Conservation (phyloP, 2,113 vertebrate species). For the Ornithorhynchus anatinus region DNA sequence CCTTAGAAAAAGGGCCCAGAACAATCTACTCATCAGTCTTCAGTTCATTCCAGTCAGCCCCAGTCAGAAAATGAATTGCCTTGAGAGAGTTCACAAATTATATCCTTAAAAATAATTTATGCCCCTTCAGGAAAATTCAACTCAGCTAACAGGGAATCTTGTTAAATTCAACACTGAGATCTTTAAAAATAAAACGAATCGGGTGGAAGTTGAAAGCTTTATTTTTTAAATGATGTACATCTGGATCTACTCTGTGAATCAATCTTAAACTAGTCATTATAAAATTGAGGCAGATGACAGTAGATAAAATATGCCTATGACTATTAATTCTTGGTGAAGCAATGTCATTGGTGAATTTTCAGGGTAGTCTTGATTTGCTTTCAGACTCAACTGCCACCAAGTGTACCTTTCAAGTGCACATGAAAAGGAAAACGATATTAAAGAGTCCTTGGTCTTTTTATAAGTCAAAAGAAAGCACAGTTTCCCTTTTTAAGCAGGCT, state of each 20-base stretch:
- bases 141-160: neutral
- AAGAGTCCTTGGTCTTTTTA: neutral
- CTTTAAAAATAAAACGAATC: neutral
- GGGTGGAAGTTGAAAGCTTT: neutral
- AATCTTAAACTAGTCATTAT: too few relatives aligned
- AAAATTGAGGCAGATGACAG: neutral
- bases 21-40: neutral
- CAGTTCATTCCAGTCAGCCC: neutral
- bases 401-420: neutral
- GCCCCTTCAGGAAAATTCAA: neutral
- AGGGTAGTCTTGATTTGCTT: neutral
- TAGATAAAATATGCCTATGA: neutral
- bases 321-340: neutral
- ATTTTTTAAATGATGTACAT: neutral
- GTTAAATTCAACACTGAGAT: neutral
- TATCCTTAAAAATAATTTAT: neutral
- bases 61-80: neutral
- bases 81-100: neutral
- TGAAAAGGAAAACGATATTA: neutral
- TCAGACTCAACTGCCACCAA: neutral
- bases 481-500: neutral
- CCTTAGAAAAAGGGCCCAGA: neutral
- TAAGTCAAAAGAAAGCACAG: neutral
- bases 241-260: neutral
- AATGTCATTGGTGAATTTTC: neutral